phyloP scores from a whole-genome alignment of 1,140 invertebrate genomes.

The Drosophila novamexicana region DNA sequence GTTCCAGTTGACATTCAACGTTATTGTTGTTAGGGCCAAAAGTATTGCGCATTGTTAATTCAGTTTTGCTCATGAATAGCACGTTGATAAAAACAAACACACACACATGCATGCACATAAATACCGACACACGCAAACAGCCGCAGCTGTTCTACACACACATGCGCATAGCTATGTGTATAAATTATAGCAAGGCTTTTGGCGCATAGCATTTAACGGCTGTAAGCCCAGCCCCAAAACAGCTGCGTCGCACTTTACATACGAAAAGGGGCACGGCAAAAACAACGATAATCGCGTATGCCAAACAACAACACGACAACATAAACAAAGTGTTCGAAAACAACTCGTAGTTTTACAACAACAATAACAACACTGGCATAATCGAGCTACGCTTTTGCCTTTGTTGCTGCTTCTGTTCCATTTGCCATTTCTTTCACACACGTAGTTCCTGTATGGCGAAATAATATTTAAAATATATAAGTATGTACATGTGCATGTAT shows the following conservation, averaged over 20 bases:
- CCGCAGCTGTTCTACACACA: conserved; percentile 1
- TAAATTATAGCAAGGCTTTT: conserved; percentile 21
- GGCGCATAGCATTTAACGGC: neutral
- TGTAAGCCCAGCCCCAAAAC: conserved; percentile 38
- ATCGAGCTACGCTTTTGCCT: conserved; percentile 15
- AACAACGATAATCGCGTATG: conserved; percentile 3
- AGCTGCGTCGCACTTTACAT: conserved; percentile 58
- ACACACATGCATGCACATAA: neutral
- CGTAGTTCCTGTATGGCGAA: conserved; percentile 14
- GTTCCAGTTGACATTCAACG: conserved; percentile 28
- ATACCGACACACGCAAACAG: neutral
- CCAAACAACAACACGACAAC: conserved; percentile 11
- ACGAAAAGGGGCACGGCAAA: conserved; percentile 53
- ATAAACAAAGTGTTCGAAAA: conserved; percentile 18
- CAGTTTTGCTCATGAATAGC: conserved; percentile 22
- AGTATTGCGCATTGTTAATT: conserved; percentile 50
- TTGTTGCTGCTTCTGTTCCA: neutral
- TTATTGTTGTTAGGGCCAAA: conserved; percentile 21
- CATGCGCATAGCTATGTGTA: neutral
- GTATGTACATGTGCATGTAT: neutral
- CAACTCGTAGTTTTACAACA: conserved; percentile 2
- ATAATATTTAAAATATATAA: conserved; percentile 5
- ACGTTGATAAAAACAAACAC: conserved; percentile 38
- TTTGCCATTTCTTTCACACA: conserved; percentile 20
- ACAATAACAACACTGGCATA: conserved; percentile 11